These are phyloP conservation scores for Dimorphilus gyrociliatus DNA, from an alignment of 2,888 invertebrate species.

Conservation along the genomic window DNA sequence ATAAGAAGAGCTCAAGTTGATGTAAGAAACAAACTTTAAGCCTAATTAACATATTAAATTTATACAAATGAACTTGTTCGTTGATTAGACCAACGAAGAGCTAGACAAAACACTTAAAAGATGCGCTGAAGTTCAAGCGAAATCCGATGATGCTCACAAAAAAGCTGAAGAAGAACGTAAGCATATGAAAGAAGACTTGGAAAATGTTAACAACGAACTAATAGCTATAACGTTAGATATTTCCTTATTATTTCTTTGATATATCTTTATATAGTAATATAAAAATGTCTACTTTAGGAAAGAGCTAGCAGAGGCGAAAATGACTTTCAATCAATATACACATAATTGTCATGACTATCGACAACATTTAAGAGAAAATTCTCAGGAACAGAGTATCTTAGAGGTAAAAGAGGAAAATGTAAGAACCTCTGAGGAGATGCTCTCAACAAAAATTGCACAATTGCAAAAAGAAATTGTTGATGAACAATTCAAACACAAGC, in stretches of 20 bases:
- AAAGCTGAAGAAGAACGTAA: slow-evolving; percentile 28
- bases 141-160: slow-evolving; percentile 22
- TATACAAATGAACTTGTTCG: neutral
- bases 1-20: slow-evolving; percentile 29
- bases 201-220: slow-evolving; percentile 22
- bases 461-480: slow-evolving; percentile 19
- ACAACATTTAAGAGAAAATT: slow-evolving; percentile 21
- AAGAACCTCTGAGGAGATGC: slow-evolving; percentile 23
- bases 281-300: slow-evolving; percentile 19
- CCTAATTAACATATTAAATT: neutral
- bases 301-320: slow-evolving; percentile 25
- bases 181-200: slow-evolving; percentile 25
- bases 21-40: slow-evolving; percentile 13
- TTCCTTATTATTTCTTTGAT: too few species aligned
- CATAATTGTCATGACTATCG: slow-evolving; percentile 22
- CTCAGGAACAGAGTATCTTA: slow-evolving; percentile 23
- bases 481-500: slow-evolving; percentile 19
- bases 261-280: too few species aligned
- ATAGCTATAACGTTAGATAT: slow-evolving; percentile 18
- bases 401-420: slow-evolving; percentile 26
- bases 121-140: slow-evolving; percentile 22
- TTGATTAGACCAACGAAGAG: slow-evolving; percentile 25
- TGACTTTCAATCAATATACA: slow-evolving; percentile 23
- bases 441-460: slow-evolving; percentile 19
- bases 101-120: slow-evolving; percentile 21